phyloP scores from a whole-genome alignment of 2,797 vertebrate species.

The Nannoperca australis region DNA sequence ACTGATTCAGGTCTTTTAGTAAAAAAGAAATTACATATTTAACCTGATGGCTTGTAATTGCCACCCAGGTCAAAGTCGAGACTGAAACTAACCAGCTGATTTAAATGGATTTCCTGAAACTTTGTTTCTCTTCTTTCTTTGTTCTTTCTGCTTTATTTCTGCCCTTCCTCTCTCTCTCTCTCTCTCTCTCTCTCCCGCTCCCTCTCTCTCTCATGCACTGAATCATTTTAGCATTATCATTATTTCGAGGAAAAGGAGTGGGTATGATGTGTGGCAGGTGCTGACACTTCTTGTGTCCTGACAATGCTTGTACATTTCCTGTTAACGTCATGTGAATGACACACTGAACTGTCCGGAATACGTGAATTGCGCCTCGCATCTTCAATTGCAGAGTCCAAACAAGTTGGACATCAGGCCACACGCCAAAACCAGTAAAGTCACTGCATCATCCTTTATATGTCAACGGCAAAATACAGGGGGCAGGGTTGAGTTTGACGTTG shows the following conservation, averaged over 20 bases:
- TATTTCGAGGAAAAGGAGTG: not conserved
- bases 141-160: not conserved
- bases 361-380: not conserved
- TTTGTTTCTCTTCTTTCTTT: not conserved
- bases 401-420: not conserved
- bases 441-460: not conserved
- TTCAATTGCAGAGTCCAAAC: not conserved
- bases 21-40: not conserved
- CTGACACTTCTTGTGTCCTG: too few species aligned
- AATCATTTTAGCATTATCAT: not conserved
- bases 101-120: not conserved
- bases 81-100: too few species aligned
- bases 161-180: not conserved
- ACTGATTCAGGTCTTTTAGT: not conserved
- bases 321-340: not conserved
- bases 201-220: not conserved
- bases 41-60: not conserved
- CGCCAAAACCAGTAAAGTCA: not conserved
- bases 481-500: not conserved
- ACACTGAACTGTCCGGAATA: not conserved
- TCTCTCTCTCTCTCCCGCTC: too few species aligned
- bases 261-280: rapidly evolving
- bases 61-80: not conserved
- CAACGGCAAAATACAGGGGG: not conserved
- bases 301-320: not conserved